phyloP scores from a whole-genome alignment of 23 tunicate species.

The Ascidia mentula region DNA sequence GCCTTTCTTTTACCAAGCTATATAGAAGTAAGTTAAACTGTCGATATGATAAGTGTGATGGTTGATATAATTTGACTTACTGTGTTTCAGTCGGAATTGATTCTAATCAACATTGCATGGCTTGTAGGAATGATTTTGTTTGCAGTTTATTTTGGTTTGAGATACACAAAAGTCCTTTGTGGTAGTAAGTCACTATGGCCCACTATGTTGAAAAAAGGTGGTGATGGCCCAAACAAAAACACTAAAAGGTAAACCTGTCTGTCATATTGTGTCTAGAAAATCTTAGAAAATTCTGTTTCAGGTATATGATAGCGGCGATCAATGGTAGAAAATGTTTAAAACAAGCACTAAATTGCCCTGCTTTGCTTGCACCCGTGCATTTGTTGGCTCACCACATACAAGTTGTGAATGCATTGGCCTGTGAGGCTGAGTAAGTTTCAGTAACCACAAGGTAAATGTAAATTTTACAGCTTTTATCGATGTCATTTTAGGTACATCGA shows the following conservation, averaged over 20 bases:
- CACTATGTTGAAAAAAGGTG: constrained; percentile 40
- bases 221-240: constrained; percentile 25
- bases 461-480: too few relatives aligned
- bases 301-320: constrained; percentile 66
- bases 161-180: constrained; percentile 40
- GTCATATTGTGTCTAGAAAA: background rate
- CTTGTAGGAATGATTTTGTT: constrained; percentile 38
- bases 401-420: constrained; percentile 67
- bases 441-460: too few relatives aligned
- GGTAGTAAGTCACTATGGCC: constrained; percentile 54
- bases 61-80: background rate
- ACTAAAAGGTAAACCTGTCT: constrained; percentile 30
- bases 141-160: constrained; percentile 39
- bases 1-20: constrained; percentile 69
- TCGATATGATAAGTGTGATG: background rate
- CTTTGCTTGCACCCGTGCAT: constrained; percentile 78
- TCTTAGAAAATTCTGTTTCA: background rate
- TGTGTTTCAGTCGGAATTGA: constrained; percentile 64
- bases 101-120: constrained; percentile 79
- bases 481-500: constrained; percentile 57
- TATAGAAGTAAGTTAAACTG: constrained; percentile 40
- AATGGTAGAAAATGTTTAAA: constrained; percentile 44
- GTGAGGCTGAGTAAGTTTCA: constrained; percentile 86
- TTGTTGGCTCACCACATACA: constrained; percentile 77
- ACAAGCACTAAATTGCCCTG: constrained; percentile 45